These are phyloP conservation scores for Tipula lateralis DNA, from an alignment of 2,888 invertebrate genomes.

Conservation along the genomic window DNA sequence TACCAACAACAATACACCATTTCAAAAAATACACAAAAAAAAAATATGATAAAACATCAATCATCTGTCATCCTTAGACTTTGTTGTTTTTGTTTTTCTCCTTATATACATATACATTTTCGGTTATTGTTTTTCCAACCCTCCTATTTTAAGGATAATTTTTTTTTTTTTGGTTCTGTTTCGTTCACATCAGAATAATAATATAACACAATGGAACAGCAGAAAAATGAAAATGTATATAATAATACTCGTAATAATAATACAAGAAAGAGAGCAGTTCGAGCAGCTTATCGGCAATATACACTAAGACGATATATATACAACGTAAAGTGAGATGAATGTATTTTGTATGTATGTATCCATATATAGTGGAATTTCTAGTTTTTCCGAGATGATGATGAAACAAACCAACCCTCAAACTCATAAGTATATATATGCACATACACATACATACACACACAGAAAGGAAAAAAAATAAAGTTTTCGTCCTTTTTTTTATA, in stretches of 20 bases:
- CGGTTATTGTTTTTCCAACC: slow-evolving; percentile 5
- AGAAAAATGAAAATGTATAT: neutral
- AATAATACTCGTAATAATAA: no score
- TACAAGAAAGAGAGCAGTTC: slow-evolving; percentile 14
- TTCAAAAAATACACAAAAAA: neutral
- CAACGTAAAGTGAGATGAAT: slow-evolving; percentile 13
- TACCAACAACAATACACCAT: neutral
- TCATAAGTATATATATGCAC: neutral
- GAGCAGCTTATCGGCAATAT: slow-evolving; percentile 24
- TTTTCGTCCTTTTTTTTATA: slow-evolving; percentile 13
- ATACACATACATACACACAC: neutral
- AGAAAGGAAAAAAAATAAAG: slow-evolving; percentile 8
- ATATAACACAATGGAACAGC: slow-evolving; percentile 9
- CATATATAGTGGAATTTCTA: slow-evolving; percentile 24
- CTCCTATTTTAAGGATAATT: slow-evolving; percentile 24
- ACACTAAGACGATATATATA: neutral
- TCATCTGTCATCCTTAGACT: slow-evolving; percentile 19
- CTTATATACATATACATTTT: neutral
- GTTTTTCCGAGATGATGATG: slow-evolving; percentile 24
- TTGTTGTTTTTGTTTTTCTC: neutral
- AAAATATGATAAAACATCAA: slow-evolving; percentile 19
- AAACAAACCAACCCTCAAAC: slow-evolving; percentile 24
- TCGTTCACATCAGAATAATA: neutral
- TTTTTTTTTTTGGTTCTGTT: neutral
- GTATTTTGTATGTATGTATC: neutral